phyloP scores from a whole-genome alignment of 2,888 invertebrate species.

The Cantharis rustica region DNA sequence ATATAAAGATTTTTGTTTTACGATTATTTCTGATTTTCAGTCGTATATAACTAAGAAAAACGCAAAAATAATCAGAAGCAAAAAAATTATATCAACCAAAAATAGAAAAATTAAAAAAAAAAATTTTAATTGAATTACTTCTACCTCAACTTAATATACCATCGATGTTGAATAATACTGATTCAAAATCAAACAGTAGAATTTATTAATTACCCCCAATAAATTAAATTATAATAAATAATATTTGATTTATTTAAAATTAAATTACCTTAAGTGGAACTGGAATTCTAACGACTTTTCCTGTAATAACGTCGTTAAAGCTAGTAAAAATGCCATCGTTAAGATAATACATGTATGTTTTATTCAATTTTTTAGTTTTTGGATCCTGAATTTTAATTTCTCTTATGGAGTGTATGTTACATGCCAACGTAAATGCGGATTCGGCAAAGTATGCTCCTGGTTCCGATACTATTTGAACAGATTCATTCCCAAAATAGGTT shows the following conservation, averaged over 20 bases:
- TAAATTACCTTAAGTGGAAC: constrained; percentile 28
- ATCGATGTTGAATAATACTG: too few species aligned
- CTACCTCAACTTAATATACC: too few species aligned
- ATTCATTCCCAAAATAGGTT: constrained; percentile 79
- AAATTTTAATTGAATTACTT: too few species aligned
- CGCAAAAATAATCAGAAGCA: too few species aligned
- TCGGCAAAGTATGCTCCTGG: constrained; percentile 96
- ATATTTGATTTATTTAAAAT: background rate
- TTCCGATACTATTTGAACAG: constrained; percentile 89
- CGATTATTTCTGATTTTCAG: too few species aligned
- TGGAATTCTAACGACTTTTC: background rate
- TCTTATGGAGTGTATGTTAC: constrained; percentile 83
- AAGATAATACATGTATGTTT: constrained; percentile 89
- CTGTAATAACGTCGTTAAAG: constrained; percentile 81
- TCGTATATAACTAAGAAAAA: too few species aligned
- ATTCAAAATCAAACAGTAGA: too few species aligned
- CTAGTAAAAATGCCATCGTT: constrained; percentile 99
- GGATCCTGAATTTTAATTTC: constrained; percentile 35
- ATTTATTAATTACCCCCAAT: too few species aligned
- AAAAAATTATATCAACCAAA: too few species aligned
- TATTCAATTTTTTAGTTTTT: constrained; percentile 37
- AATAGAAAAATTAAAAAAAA: too few species aligned
- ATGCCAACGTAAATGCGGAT: constrained; percentile 90
- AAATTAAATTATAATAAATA: too few species aligned
- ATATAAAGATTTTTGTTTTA: too few species aligned